Conservation (phyloP, 2,888 invertebrate genomes). For the Archaeoteleia sp. region DNA sequence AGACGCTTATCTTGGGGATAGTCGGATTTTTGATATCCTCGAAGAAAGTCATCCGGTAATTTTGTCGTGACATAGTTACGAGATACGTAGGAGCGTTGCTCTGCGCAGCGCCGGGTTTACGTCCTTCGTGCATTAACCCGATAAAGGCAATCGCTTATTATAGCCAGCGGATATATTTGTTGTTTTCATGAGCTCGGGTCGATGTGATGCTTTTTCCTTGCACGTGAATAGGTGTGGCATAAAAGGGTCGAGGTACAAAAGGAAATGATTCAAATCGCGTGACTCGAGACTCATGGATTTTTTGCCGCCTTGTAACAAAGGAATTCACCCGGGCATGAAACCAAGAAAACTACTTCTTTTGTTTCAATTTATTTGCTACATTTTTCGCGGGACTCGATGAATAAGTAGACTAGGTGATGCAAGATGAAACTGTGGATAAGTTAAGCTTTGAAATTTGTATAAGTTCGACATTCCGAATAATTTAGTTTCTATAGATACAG, state of each 20-base stretch:
- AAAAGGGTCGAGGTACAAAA: not conserved
- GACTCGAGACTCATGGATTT: not conserved
- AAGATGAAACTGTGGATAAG: too few relatives aligned
- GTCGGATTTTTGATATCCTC: too few relatives aligned
- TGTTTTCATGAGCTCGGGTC: conserved; percentile 16
- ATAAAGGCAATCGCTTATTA: conserved; percentile 15
- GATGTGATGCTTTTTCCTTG: conserved; percentile 15
- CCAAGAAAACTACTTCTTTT: not conserved
- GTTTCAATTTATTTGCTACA: conserved; percentile 1
- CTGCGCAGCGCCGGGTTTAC: conserved; percentile 20
- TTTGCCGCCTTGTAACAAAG: too few relatives aligned
- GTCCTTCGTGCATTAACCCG: conserved; percentile 22
- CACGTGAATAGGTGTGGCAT: conserved; percentile 31
- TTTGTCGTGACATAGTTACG: conserved; percentile 6
- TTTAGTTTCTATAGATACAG: too few relatives aligned
- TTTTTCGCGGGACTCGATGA: not conserved
- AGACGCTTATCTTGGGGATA: not conserved
- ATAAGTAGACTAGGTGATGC: too few relatives aligned
- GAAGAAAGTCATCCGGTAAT: not conserved
- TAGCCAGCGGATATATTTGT: conserved; percentile 13
- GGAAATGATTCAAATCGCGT: conserved; percentile 11
- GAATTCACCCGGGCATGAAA: not conserved
- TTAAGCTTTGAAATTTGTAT: too few relatives aligned
- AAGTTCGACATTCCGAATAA: too few relatives aligned
- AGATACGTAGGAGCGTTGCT: conserved; percentile 1